Evolutionary conservation across 2,888 invertebrate species (phyloP), one percentile per base, ranked within the genome.

Genomic region (Elegia similella): DNA sequence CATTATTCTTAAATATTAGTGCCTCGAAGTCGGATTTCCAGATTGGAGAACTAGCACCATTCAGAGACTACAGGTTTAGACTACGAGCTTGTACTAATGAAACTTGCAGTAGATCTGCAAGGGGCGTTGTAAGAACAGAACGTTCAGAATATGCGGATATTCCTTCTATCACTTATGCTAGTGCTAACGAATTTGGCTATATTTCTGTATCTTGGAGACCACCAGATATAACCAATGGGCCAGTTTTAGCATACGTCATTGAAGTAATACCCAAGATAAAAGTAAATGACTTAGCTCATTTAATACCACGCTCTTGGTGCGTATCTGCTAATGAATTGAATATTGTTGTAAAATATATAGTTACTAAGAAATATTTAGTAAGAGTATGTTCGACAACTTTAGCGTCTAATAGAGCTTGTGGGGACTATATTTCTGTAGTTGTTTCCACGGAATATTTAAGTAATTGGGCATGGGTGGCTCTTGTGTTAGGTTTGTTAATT

Each of bases 41-140:
- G 70, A 71, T 91, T 5, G 78, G 71, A 8, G 77, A 76, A 1
- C 65, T 91, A 43, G 85, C 86, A 16, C 89, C 90, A 0, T 91
- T 69, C 55, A 75, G 88, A 64, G 89, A 89, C 67, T 91, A 90
- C 57, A 82, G 76, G 57, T 84, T 90, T 62, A 72, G 80, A 58
- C 67, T 91, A 56, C 73, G 88, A 59, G 83, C 86, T 38, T 91
- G 91, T 63, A 72, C 75, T 50, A 62, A 65, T 6, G 58, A 66
- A 2, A 52, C 58, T 10, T 91, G 91, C 52, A 90, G 91, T 55
- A 75, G 83, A 64, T 82, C 83, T 30, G 70, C 78, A 29, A 78
- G 80, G 58, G 77, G 73, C 30, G 76, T 80, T 0, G 84, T 89
- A 0, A 77, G 84, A 62, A 91, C 90, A 1, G 65, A 80, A 30